A percentile compares a stretch with the other conserved stretches of the same genome.
Evolutionary conservation across 2,888 invertebrate species (phyloP).

Genomic region (Caenorhabditis macrosperma): DNA sequence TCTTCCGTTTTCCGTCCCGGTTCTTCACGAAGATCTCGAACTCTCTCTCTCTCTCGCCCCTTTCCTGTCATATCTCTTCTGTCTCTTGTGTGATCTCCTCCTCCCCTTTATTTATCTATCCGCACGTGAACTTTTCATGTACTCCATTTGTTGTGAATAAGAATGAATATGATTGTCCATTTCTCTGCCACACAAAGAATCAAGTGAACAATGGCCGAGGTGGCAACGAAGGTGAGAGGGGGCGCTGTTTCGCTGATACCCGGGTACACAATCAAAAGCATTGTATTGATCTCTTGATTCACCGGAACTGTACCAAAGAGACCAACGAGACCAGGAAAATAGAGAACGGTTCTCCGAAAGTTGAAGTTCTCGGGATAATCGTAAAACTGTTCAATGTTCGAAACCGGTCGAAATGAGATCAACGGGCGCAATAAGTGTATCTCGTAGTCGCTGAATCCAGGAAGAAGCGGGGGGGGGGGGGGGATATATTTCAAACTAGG

Average conservation of each 20-base stretch:
- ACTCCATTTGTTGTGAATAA: background rate
- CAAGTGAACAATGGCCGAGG: background rate
- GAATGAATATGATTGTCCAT: background rate
- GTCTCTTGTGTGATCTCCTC: slow-evolving; percentile 40
- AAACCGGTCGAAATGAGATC: background rate
- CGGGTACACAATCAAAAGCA: no score
- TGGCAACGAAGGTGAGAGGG: background rate
- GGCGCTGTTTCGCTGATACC: no score
- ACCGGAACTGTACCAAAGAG: no score
- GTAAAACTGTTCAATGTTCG: no score
- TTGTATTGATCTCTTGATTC: no score
- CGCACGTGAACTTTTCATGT: slow-evolving; percentile 10
- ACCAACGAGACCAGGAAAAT: no score
- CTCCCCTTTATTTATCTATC: background rate
- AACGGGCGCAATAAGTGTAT: background rate
- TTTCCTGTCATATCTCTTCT: slow-evolving; percentile 18
- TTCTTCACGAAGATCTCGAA: background rate
- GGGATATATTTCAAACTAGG: no score
- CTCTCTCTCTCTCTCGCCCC: no score
- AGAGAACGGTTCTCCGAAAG: no score
- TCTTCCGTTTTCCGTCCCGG: background rate
- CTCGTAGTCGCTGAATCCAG: background rate
- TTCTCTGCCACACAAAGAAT: background rate
- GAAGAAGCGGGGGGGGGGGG: no score
- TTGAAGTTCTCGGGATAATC: no score